Conservation (phyloP, 2,113 vertebrate species). For the Australoheros scitulus region DNA sequence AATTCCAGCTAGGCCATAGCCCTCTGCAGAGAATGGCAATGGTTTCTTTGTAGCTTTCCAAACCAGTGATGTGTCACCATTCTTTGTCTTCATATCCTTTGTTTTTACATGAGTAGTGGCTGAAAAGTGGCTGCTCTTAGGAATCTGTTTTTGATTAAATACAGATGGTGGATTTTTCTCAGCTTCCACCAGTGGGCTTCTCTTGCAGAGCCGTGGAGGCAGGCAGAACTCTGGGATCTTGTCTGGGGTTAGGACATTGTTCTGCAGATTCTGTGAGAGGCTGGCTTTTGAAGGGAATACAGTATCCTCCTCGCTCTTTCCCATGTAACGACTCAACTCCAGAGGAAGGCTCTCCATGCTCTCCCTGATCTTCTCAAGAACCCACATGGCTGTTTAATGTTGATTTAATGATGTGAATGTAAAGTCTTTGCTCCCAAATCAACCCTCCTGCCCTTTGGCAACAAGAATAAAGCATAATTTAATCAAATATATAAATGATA, state of each 20-base stretch:
- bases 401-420: not conserved
- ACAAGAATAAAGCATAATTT: not conserved
- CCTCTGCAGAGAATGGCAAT: conserved; percentile 65
- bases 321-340: conserved; percentile 56
- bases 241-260: conserved; percentile 80
- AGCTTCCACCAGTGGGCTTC: conserved; percentile 1
- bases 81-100: conserved; percentile 1
- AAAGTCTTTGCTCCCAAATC: not conserved
- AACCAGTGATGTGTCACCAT: not conserved
- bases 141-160: not conserved
- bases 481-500: not conserved
- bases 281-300: conserved; percentile 46
- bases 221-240: conserved; percentile 82
- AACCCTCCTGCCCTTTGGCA: not conserved
- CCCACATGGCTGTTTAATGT: conserved; percentile 63
- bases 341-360: conserved; percentile 64
- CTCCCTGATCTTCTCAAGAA: conserved; percentile 67
- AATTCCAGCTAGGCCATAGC: conserved; percentile 69
- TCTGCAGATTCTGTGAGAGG: conserved; percentile 64
- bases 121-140: not conserved
- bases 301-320: conserved; percentile 53
- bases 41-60: conserved; percentile 35
- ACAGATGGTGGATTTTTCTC: not conserved
- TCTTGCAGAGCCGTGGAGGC: conserved; percentile 73
- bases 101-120: not conserved